phyloP scores from a whole-genome alignment of 2,888 invertebrate genomes.

The Caenorhabditis sinica region DNA sequence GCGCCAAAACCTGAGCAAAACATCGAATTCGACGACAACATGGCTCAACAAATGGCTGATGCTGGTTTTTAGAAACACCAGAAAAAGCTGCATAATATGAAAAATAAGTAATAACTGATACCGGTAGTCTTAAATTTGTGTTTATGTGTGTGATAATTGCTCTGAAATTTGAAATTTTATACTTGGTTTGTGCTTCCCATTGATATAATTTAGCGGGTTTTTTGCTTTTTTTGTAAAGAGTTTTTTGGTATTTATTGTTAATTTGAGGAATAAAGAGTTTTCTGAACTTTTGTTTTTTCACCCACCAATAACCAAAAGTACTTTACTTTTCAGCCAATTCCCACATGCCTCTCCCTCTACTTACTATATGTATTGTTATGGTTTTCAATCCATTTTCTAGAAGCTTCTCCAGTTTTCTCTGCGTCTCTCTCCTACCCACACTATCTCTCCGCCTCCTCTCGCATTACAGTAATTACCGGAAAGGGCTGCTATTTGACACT shows the following conservation, averaged over 20 bases:
- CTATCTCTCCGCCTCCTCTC: neutral
- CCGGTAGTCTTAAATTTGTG: conserved; percentile 17
- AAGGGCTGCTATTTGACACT: conserved; percentile 14
- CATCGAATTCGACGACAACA: conserved; percentile 56
- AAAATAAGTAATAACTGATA: conserved; percentile 32
- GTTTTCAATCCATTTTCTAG: conserved; percentile 12
- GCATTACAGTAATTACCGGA: conserved; percentile 35
- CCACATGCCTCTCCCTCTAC: neutral
- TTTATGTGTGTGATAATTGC: neutral
- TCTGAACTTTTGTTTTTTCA: neutral
- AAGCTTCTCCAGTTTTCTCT: neutral
- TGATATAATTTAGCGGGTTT: conserved; percentile 9
- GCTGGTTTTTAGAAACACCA: conserved; percentile 65
- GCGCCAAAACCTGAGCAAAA: conserved; percentile 49
- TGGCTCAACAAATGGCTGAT: conserved; percentile 70
- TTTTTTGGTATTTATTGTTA: conserved; percentile 1
- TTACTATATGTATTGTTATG: conserved; percentile 22
- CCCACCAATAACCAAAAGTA: neutral
- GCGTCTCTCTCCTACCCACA: conserved; percentile 2
- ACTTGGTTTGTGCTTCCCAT: neutral
- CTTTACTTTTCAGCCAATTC: conserved; percentile 2
- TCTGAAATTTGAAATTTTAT: neutral
- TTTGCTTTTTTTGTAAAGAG: neutral
- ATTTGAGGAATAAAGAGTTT: neutral
- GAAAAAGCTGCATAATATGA: neutral